Evolutionary conservation across 2,797 vertebrate species (phyloP), one percentile per base, ranked within the genome.

Genomic region (Emydoidea blandingii): DNA sequence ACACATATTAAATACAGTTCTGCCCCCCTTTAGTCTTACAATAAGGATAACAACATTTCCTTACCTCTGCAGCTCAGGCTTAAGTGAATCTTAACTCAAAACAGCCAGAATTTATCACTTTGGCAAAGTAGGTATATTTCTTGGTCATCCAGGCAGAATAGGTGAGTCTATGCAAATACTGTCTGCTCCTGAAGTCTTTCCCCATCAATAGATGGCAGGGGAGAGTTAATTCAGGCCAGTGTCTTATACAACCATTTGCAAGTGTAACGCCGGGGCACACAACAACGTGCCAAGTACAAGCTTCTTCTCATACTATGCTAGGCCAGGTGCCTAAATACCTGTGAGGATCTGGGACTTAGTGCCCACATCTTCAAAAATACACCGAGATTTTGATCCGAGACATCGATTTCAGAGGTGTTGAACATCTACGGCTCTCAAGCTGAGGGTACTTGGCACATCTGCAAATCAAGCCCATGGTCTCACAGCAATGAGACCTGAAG

Each of bases 321-420:
- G 27, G 41, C 25, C 44, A 27, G 25, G 74, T 47, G 72, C 44
- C 19, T 72, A 72, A 68, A 68, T 68, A 72, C n/a, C 19, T 68
- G 37, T 72, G n/a, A 72, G 65, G n/a, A 72, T 41, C 65, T 72
- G 65, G 19, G 19, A 41, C 34, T n/a, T 72, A 84, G n/a, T 93
- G 57, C 37, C 41, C 50, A 5, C 0, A 0, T 82, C 90, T 89
- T 37, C 5, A 16, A 90, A 95, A 68, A 62, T 34, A 27, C 10
- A 53, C 37, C 27, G 14, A 0, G 3, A 91, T 87, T 94, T 91
- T 74, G 14, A 81, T 12, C 34, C 2, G 3, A 23, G 10, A 72
- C n/a, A 5, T 1, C 1, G 41, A 25, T 54, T 54, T 54, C 54
- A 4, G 1, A 81, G 31, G 5, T 62, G 29, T 88, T 0, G 0